phyloP scores from a whole-genome alignment of 2,888 invertebrate species.

The Oithona nana region DNA sequence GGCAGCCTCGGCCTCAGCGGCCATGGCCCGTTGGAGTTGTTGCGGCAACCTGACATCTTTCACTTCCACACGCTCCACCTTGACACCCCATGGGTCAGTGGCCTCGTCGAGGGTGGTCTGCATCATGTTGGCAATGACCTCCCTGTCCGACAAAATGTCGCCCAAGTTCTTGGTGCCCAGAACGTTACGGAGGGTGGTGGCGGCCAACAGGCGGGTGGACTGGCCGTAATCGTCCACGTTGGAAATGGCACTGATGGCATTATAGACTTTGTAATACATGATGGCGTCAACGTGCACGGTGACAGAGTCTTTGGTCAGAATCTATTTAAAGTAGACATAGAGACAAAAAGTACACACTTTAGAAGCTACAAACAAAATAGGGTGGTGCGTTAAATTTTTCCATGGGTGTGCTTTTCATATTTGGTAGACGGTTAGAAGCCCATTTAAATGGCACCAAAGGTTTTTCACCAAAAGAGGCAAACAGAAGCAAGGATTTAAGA shows the following conservation, averaged over 20 bases:
- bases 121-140: conserved; percentile 77
- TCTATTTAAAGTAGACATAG: conserved; percentile 23
- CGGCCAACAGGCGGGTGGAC: conserved; percentile 40
- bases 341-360: no score
- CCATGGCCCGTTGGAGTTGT: conserved; percentile 13
- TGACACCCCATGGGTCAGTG: conserved; percentile 83
- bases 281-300: conserved; percentile 26
- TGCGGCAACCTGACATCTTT: conserved; percentile 16
- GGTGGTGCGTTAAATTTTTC: no score
- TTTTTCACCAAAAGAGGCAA: no score
- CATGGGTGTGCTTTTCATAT: no score
- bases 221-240: conserved; percentile 35
- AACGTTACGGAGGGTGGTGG: conserved; percentile 69
- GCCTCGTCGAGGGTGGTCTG: conserved; percentile 55
- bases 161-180: conserved; percentile 77
- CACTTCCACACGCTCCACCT: conserved; percentile 28
- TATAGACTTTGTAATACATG: conserved; percentile 29
- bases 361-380: no score
- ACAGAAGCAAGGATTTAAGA: not conserved
- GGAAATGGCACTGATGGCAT: conserved; percentile 36
- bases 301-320: conserved; percentile 24
- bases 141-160: conserved; percentile 79
- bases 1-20: conserved; percentile 16
- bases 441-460: no score
- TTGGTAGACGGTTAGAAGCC: no score